Evolutionary conservation across 2,888 invertebrate species (phyloP).

Genomic region (Diploptera punctata): DNA sequence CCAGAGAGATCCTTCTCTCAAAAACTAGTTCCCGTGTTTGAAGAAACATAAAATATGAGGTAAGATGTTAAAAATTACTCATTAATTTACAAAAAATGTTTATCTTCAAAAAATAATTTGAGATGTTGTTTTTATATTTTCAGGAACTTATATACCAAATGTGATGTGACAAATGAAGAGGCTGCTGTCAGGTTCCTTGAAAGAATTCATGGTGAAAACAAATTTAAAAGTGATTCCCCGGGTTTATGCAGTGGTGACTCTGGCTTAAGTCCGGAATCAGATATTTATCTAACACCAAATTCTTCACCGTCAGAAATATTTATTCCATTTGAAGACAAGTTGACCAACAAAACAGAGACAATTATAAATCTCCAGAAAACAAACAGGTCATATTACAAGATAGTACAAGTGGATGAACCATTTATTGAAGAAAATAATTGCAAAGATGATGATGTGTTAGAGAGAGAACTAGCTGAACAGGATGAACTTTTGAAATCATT

Average conservation of each 20-base stretch:
- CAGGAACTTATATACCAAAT: conserved; percentile 62
- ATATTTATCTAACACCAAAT: conserved; percentile 59
- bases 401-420: conserved; percentile 48
- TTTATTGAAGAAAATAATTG: conserved; percentile 52
- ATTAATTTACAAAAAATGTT: too few relatives aligned
- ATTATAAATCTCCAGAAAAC: conserved; percentile 37
- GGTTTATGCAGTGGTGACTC: conserved; percentile 48
- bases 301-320: conserved; percentile 53
- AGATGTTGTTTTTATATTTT: conserved; percentile 46
- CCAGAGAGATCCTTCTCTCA: too few relatives aligned
- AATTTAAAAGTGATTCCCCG: conserved; percentile 45
- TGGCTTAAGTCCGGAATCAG: conserved; percentile 55
- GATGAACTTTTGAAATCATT: conserved; percentile 61
- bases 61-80: too few relatives aligned
- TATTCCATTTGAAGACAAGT: not conserved
- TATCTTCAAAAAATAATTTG: too few relatives aligned
- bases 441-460: conserved; percentile 57
- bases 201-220: conserved; percentile 50
- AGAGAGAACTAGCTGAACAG: conserved; percentile 62
- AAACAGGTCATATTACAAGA: conserved; percentile 46
- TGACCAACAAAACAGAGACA: not conserved
- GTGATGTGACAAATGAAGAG: conserved; percentile 59
- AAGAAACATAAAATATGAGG: too few relatives aligned
- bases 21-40: too few relatives aligned
- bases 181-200: conserved; percentile 58